Percentiles rank a stretch among this genome's conserved stretches.
Conservation (phyloP, 2,113 vertebrate species). For the Corydoras maculifer region DNA sequence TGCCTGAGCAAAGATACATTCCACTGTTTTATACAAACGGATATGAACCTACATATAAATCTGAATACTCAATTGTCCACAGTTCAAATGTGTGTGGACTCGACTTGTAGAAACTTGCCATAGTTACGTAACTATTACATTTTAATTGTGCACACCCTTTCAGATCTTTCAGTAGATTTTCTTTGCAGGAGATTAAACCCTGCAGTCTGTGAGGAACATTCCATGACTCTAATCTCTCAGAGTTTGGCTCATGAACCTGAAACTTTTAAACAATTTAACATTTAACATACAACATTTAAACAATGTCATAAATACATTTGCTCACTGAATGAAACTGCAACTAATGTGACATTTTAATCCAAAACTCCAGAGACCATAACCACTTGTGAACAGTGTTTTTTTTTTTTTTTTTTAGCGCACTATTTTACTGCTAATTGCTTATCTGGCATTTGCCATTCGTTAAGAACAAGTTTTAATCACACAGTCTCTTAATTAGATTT, state of each 20-base stretch:
- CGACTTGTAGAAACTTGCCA: not conserved
- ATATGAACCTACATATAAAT: not conserved
- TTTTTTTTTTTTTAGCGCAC: not conserved
- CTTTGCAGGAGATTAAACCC: too few relatives aligned
- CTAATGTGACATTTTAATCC: not conserved
- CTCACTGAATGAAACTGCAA: not conserved
- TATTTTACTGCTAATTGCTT: not conserved
- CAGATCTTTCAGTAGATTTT: too few relatives aligned
- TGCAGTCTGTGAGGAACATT: too few relatives aligned
- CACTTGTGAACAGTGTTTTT: not conserved
- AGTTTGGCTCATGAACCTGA: too few relatives aligned
- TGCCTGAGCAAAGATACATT: not conserved
- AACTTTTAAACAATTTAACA: too few relatives aligned
- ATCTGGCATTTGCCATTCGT: not conserved
- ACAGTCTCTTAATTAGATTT: not conserved
- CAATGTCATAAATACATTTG: not conserved
- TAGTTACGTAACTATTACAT: not conserved
- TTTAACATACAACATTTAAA: not conserved
- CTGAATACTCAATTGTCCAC: not conserved
- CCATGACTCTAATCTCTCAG: too few relatives aligned
- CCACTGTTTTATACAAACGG: not conserved
- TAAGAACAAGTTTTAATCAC: not conserved
- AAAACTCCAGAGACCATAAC: not conserved
- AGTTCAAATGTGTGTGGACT: not conserved
- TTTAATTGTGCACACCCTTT: not conserved